Evolutionary conservation across 2,888 invertebrate species (phyloP), one percentile per base, ranked within the genome.

Genomic region (Punctoribates punctum): DNA sequence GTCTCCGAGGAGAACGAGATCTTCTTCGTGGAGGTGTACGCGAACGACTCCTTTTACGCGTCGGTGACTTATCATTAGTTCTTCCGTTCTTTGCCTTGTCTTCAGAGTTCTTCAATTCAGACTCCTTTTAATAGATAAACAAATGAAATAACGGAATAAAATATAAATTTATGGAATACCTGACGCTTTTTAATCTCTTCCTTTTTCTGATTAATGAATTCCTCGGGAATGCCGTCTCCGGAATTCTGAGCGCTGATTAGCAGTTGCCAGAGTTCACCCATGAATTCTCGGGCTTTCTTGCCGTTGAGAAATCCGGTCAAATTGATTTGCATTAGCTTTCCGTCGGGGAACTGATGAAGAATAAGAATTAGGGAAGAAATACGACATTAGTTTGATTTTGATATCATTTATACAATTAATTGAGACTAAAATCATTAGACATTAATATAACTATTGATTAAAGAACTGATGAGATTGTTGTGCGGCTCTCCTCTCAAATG

Each of bases 261-360:
- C 80, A 97, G 86, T 79, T 93, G 91, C 99, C 99, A 99, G 75
- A 99, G 87, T 85, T 99, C 98, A 4, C 92, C 92, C 93, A 98
- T 96, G 85, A 99, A 99, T 81, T 93, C 90, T 57, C 98, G 88
- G 23, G 99, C 96, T 85, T 97, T 96, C 85, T 95, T 94, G 15
- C 96, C 96, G 84, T 99, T 98, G 79, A 99, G 87, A 85, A 99
- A 99, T 70, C 99, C 99, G 67, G 99, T 99, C 85, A 99, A 87
- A 86, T 99, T 99, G 83, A 99, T 99, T 89, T 99, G 98, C 91
- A 99, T 98, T 86, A 96, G 94, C 85, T 95, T 93, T 73, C 96
- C 96, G 87, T 97, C 96, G 75, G 96, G 96, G 86, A 90, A 92
- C 93, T 94, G 87, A 77, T 29, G 2, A 57, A 23, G 11, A 13